Evolutionary conservation across 2,888 invertebrate species (phyloP).

Genomic region (Acanthopleura granulata): DNA sequence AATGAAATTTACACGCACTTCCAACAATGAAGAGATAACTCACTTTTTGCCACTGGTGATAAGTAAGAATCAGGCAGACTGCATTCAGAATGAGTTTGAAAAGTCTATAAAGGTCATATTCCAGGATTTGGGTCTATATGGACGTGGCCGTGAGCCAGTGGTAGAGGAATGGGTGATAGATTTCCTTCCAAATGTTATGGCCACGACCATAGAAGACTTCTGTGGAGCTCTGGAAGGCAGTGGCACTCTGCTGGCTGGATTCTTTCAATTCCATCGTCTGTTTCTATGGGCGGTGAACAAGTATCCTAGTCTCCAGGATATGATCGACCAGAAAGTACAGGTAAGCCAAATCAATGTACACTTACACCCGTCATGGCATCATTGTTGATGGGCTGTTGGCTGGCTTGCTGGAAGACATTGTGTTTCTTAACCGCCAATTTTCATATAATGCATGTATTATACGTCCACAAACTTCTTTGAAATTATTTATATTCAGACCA

Average conservation of each 20-base stretch:
- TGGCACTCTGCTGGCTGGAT: conserved; percentile 26
- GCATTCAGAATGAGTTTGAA: conserved; percentile 7
- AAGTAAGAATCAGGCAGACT: not conserved
- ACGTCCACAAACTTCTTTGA: too few relatives aligned
- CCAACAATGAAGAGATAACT: not conserved
- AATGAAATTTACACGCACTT: too few relatives aligned
- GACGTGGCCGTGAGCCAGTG: not conserved
- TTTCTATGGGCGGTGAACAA: conserved; percentile 29
- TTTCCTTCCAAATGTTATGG: conserved; percentile 27
- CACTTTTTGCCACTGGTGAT: conserved; percentile 10
- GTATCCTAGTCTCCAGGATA: conserved; percentile 24
- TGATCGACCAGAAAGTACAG: conserved; percentile 23
- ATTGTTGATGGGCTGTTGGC: too few relatives aligned
- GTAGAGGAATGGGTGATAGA: conserved; percentile 3
- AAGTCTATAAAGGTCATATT: not conserved
- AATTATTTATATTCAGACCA: too few relatives aligned
- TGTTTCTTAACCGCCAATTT: too few relatives aligned
- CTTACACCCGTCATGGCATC: too few relatives aligned
- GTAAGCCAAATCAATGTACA: conserved; percentile 1
- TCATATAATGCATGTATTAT: too few relatives aligned
- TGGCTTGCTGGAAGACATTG: too few relatives aligned
- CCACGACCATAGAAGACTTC: conserved; percentile 27
- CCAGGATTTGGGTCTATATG: not conserved
- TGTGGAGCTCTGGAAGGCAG: conserved; percentile 25
- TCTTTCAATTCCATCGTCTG: conserved; percentile 27